phyloP scores from a whole-genome alignment of 2,797 vertebrate species.

The Artibeus jamaicensis region DNA sequence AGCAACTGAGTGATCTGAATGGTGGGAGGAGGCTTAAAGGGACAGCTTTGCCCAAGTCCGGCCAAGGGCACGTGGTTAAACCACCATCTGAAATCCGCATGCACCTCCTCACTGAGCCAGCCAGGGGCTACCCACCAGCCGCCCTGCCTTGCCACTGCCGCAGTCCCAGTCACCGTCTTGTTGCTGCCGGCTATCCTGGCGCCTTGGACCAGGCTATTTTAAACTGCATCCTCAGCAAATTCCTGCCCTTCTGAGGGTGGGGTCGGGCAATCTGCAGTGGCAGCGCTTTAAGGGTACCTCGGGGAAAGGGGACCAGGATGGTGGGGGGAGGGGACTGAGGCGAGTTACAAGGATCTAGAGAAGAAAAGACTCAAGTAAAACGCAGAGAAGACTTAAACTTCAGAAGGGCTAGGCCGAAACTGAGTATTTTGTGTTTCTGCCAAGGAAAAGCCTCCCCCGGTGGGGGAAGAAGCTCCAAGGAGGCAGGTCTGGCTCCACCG shows the following conservation, averaged over 20 bases:
- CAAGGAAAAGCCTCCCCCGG: not conserved
- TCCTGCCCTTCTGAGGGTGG: too few species aligned
- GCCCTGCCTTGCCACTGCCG: fast-evolving
- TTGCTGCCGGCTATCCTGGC: not conserved
- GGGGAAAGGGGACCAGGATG: not conserved
- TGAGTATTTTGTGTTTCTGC: not conserved
- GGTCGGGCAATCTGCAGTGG: not conserved
- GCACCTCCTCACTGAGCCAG: not conserved
- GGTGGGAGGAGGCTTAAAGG: not conserved
- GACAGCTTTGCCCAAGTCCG: not conserved
- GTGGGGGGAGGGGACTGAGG: not conserved
- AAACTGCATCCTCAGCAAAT: not conserved
- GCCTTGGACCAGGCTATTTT: not conserved
- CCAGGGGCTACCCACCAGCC: too few species aligned
- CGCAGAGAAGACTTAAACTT: not conserved
- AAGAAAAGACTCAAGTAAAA: not conserved
- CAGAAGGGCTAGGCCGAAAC: not conserved
- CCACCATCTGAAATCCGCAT: not conserved
- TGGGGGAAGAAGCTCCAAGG: not conserved
- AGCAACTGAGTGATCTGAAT: not conserved
- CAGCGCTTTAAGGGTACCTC: not conserved
- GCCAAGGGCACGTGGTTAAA: not conserved
- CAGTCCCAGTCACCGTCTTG: not conserved
- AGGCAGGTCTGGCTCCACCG: not conserved
- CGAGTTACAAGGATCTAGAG: not conserved